Evolutionary conservation across 2,797 vertebrate species (phyloP).

Genomic region (Sardinella longiceps): DNA sequence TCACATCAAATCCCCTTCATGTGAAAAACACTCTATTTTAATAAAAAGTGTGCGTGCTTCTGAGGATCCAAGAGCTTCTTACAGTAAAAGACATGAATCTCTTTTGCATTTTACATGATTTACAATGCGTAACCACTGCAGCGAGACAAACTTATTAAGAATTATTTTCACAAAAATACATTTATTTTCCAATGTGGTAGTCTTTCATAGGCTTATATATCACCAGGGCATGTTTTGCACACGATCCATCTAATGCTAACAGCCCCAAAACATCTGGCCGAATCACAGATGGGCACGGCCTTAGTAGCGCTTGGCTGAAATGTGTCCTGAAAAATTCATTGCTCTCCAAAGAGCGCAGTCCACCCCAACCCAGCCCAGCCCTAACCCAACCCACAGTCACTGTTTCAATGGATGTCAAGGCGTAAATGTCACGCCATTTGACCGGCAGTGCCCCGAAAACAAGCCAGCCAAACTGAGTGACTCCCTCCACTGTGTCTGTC

Average conservation of each 20-base stretch:
- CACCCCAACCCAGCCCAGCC: neutral
- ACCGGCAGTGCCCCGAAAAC: neutral
- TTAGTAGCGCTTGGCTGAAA: neutral
- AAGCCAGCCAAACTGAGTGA: neutral
- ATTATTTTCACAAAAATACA: neutral
- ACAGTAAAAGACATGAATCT: neutral
- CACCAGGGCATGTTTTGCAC: neutral
- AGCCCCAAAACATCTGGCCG: neutral
- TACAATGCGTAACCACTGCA: neutral
- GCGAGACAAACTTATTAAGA: neutral
- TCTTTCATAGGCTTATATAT: neutral
- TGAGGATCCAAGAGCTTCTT: neutral
- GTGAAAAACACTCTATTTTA: neutral
- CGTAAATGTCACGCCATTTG: neutral
- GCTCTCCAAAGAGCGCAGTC: constrained; percentile 14
- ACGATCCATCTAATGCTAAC: neutral
- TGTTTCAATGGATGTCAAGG: neutral
- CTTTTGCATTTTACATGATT: neutral
- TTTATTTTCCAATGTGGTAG: neutral
- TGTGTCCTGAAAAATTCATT: neutral
- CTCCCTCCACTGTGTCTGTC: neutral
- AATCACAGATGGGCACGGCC: constrained; percentile 10
- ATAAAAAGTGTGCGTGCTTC: neutral
- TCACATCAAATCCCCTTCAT: neutral
- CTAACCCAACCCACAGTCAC: neutral